These are phyloP conservation scores for Priapulus caudatus DNA, from an alignment of 2,888 invertebrate genomes.

Conservation along the genomic window DNA sequence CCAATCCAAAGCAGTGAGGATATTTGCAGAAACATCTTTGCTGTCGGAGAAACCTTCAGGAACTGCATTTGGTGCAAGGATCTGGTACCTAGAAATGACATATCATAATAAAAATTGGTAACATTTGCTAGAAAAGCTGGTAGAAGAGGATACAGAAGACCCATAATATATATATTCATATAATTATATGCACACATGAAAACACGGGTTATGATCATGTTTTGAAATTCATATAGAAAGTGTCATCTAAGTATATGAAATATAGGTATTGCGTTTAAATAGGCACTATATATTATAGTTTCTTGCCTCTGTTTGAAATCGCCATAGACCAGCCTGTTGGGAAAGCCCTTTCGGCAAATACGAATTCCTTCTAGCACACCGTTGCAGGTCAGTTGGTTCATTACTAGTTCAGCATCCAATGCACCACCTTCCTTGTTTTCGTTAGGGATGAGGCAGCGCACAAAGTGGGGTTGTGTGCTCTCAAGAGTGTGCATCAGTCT, in stretches of 20 bases:
- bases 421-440: constrained; percentile 51
- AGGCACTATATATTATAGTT: no score
- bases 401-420: constrained; percentile 94
- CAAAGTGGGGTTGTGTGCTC: constrained; percentile 97
- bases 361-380: constrained; percentile 99
- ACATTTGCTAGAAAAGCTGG: no score
- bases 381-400: constrained; percentile 99
- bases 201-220: no score
- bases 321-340: constrained; percentile 99
- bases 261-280: no score
- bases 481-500: constrained; percentile 93
- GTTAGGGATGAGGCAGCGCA: constrained; percentile 99
- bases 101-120: neutral
- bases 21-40: constrained; percentile 63
- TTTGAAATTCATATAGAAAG: no score
- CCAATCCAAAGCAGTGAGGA: constrained; percentile 54
- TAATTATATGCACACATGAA: no score
- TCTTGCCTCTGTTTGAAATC: constrained; percentile 99
- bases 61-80: constrained; percentile 80
- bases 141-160: no score
- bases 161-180: no score
- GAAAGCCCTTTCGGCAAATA: constrained; percentile 99
- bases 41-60: constrained; percentile 44
- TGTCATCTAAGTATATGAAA: no score
- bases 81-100: constrained; percentile 63